Percentiles rank a stretch among this genome's conserved stretches.
These are phyloP conservation scores for Cotesia chilonis DNA, from an alignment of 1,140 invertebrate species.

Conservation along the genomic window DNA sequence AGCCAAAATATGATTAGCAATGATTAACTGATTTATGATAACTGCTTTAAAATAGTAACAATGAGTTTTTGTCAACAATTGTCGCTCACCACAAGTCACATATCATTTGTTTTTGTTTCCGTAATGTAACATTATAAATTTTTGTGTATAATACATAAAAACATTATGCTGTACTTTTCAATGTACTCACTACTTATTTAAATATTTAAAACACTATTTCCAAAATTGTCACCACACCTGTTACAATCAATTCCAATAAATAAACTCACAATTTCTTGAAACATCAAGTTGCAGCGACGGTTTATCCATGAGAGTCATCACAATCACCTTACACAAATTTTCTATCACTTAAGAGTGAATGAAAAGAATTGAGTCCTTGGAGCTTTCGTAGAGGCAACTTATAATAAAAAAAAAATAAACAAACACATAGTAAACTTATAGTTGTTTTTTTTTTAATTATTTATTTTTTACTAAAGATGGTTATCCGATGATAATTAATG, in stretches of 20 bases:
- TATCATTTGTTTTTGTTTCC: too few species aligned
- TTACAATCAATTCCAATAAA: not conserved
- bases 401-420: constrained; percentile 22
- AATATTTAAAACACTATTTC: too few species aligned
- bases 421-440: constrained; percentile 28
- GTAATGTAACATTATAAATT: too few species aligned
- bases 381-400: constrained; percentile 7
- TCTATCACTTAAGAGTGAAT: constrained; percentile 37
- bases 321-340: constrained; percentile 10
- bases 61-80: not conserved
- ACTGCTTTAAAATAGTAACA: too few species aligned
- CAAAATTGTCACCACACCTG: not conserved
- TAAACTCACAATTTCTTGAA: not conserved
- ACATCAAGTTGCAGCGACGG: not conserved
- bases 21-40: too few species aligned
- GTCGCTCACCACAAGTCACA: too few species aligned
- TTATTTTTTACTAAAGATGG: not conserved
- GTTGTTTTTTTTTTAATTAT: not conserved
- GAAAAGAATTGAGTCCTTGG: constrained; percentile 32
- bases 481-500: not conserved
- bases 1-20: too few species aligned
- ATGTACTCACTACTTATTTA: too few species aligned
- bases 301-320: constrained; percentile 7
- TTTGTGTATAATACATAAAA: too few species aligned
- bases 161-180: too few species aligned